phyloP scores from a whole-genome alignment of 2,113 vertebrate genomes.

The Chlorodrepanis virens region DNA sequence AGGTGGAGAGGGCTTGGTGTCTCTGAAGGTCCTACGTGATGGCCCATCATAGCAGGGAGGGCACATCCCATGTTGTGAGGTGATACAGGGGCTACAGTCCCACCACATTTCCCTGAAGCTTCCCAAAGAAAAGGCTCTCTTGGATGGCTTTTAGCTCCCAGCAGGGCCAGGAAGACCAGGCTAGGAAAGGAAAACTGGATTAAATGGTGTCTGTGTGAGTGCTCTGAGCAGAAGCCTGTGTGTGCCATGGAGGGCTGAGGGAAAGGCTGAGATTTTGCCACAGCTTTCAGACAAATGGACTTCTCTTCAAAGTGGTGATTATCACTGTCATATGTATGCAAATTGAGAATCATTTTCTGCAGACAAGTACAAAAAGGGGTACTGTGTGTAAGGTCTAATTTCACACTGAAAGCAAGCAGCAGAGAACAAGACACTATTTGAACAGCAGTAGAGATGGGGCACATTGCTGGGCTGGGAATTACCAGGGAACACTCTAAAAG shows the following conservation, averaged over 20 bases:
- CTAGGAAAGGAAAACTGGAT: not conserved
- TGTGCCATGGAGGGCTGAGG: not conserved
- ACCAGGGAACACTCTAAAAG: not conserved
- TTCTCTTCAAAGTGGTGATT: not conserved
- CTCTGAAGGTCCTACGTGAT: not conserved
- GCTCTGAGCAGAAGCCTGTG: not conserved
- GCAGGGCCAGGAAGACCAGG: not conserved
- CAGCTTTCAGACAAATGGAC: not conserved
- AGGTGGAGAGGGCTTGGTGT: not conserved
- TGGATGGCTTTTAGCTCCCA: not conserved
- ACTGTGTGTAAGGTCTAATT: not conserved
- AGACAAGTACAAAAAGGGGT: not conserved
- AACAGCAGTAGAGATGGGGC: not conserved
- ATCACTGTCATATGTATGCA: not conserved
- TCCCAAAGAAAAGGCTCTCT: not conserved
- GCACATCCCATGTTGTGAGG: not conserved
- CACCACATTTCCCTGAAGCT: not conserved
- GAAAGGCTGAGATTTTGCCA: not conserved
- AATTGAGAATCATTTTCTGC: not conserved
- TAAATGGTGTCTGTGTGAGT: not conserved
- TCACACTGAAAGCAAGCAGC: not conserved
- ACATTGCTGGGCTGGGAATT: not conserved
- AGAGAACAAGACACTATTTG: not conserved
- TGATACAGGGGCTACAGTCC: not conserved
- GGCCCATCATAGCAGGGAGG: not conserved